Percentiles rank a stretch among this genome's conserved stretches.
Evolutionary conservation across 2,888 invertebrate genomes (phyloP).

Genomic region (Aplocera efformata): DNA sequence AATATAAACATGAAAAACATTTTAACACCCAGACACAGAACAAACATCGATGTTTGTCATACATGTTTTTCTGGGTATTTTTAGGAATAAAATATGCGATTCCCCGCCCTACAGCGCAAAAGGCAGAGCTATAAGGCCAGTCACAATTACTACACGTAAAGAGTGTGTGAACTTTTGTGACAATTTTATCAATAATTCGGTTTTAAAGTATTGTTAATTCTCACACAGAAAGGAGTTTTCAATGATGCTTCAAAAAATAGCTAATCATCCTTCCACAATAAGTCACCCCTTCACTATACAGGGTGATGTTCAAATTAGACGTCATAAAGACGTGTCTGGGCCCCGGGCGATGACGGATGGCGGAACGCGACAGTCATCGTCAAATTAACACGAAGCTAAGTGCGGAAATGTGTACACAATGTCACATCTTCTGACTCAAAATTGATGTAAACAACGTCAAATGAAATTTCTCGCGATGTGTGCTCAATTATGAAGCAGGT

Average conservation of each 20-base stretch:
- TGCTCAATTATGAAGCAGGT: constrained; percentile 9
- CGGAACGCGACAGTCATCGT: constrained; percentile 65
- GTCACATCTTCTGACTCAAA: constrained; percentile 42
- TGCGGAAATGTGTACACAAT: constrained; percentile 74
- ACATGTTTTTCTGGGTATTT: too few species aligned
- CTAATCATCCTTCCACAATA: constrained; percentile 64
- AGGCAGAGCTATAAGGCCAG: too few species aligned
- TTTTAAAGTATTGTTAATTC: neutral
- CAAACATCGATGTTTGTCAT: too few species aligned
- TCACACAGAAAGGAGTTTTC: neutral
- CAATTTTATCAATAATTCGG: neutral
- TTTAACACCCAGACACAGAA: too few species aligned
- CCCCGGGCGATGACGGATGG: constrained; percentile 67
- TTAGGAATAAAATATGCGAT: too few species aligned
- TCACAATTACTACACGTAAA: too few species aligned
- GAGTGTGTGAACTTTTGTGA: neutral
- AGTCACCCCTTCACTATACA: constrained; percentile 59
- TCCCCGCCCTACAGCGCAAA: too few species aligned
- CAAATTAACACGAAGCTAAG: constrained; percentile 73
- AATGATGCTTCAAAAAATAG: constrained; percentile 40
- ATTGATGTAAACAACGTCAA: constrained; percentile 45
- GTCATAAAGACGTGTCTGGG: constrained; percentile 62
- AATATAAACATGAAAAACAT: too few species aligned
- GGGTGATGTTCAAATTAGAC: constrained; percentile 71
- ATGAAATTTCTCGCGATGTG: constrained; percentile 11